Conservation (phyloP, 2,888 invertebrate genomes). For the Heliconius ismenius region DNA sequence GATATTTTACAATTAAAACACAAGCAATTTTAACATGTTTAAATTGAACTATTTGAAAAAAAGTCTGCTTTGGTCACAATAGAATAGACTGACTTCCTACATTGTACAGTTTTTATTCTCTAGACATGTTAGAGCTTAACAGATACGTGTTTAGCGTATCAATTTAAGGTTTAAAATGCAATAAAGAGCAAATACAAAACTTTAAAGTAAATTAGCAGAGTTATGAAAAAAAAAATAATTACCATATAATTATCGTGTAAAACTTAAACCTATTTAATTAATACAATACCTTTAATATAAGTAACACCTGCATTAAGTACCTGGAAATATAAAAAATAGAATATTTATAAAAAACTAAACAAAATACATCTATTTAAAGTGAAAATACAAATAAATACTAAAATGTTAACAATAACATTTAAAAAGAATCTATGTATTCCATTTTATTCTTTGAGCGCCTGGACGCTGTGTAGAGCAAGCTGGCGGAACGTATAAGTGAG, state of each 20-base stretch:
- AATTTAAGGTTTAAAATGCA: conserved; percentile 23
- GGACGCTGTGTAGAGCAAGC: conserved; percentile 50
- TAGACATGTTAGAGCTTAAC: conserved; percentile 33
- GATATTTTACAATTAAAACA: not conserved
- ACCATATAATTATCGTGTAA: not conserved
- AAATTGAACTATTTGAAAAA: no score
- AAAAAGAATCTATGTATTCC: no score
- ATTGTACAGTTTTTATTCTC: conserved; percentile 37
- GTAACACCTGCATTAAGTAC: not conserved
- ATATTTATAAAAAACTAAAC: not conserved
- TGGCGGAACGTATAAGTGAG: conserved; percentile 34
- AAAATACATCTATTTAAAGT: no score
- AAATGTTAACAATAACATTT: no score
- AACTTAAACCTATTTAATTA: not conserved
- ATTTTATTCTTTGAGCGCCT: conserved; percentile 49
- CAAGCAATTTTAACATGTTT: no score
- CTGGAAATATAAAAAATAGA: conserved; percentile 16
- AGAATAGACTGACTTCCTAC: conserved; percentile 41
- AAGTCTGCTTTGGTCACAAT: conserved; percentile 35
- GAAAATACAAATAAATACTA: no score
- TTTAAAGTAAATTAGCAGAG: not conserved
- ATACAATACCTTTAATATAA: not conserved
- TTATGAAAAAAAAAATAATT: no score
- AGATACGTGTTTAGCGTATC: conserved; percentile 23
- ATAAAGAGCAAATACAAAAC: not conserved